Base-by-base conservation (phyloP, 2,888 invertebrate genomes). In the Mayetiola destructor region DNA sequence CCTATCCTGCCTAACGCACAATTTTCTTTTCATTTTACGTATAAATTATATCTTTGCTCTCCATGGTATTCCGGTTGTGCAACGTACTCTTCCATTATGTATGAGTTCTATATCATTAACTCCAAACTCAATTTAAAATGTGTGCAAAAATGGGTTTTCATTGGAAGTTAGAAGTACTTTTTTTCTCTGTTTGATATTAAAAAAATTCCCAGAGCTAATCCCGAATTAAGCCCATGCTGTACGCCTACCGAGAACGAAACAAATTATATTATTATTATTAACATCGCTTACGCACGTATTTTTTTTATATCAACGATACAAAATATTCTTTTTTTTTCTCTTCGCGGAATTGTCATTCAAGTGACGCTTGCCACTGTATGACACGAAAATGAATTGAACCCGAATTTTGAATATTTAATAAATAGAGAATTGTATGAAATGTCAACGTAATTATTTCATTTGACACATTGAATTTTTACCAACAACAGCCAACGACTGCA, bases 21-120 rank as follows among this genome's bases (percentile, higher is more conserved):
- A 21, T 40, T 39, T 16, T 16, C 36, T 36, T n/a, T n/a, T n/a
- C n/a, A n/a, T 16, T 39, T 5, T 48, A 27, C 27, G 27, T 48
- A n/a, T 27, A 48, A 48, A 48, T 48, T 48, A 48, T 27, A 48
- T 48, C 27, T 48, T 27, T 18, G 12, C 27, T 27, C 48, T 16
- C 48, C n/a, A n/a, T 40, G 20, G 40, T 10, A n/a, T 16, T n/a
- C 27, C 3, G 16, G 14, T 2, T n/a, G 14, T 42, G 21, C 23
- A 14, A 42, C 8, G 48, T n/a, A n/a, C 48, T 48, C 27, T 48
- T 48, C 48, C 48, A 48, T 48, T 27, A 48, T 48, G 48, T 48
- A 48, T 48, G 48, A 48, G 48, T 48, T 48, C 48, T 27, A 27
- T 48, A 48, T 48, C 48, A 48, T 48, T 48, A 48, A 48, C 48